phyloP scores from a whole-genome alignment of 2,797 vertebrate genomes.

The Lemur catta region DNA sequence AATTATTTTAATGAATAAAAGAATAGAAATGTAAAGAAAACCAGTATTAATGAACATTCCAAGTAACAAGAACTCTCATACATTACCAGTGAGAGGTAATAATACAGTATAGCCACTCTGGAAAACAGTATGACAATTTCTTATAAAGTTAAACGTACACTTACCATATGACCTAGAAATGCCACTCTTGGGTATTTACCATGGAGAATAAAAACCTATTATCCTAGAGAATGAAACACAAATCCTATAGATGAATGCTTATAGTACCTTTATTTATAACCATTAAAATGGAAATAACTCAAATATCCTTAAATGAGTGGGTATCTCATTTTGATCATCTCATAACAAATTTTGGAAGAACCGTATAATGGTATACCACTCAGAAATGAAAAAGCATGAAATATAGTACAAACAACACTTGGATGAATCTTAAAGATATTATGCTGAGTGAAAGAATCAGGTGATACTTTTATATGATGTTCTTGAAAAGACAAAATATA shows the following conservation, averaged over 20 bases:
- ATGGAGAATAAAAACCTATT: background rate
- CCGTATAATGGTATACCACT: background rate
- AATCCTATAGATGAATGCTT: background rate
- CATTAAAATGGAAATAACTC: background rate
- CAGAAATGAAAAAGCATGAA: background rate
- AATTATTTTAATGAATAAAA: background rate
- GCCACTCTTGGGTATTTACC: background rate
- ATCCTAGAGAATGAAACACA: background rate
- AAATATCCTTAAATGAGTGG: background rate
- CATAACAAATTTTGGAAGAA: background rate
- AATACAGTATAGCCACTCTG: background rate
- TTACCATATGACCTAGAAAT: background rate
- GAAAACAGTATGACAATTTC: background rate
- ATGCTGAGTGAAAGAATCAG: background rate
- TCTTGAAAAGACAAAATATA: background rate
- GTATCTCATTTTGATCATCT: background rate
- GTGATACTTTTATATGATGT: background rate
- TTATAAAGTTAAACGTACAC: background rate
- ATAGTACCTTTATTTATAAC: background rate
- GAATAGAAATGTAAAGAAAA: background rate
- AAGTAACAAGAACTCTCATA: background rate
- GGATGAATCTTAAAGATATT: background rate
- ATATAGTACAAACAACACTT: background rate
- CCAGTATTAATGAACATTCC: background rate
- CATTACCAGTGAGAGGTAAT: background rate